Base-by-base conservation (phyloP, 1,140 invertebrate genomes). In the Carposina sasakii region DNA sequence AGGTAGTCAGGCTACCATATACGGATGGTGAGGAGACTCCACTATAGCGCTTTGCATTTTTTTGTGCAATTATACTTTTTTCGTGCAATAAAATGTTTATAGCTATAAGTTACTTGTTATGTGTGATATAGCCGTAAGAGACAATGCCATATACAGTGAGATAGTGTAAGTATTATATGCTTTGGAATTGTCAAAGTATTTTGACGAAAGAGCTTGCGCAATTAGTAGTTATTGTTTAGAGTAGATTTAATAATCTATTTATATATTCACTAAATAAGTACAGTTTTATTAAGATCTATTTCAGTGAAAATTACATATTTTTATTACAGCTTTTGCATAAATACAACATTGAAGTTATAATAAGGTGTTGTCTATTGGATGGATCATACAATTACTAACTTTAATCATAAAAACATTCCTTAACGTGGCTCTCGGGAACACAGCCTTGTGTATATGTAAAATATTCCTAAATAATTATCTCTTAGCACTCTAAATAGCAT, bases 21-120 rank as follows among this genome's bases (percentile, higher is more conserved):
- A 71, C 52, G 47, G 81, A 81, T 54, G 73, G 76, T 5, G 70
- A 81, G 22, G 81, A 84, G 57, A 84, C 81, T 30, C 73, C 75
- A 34, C 76, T 84, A 70, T 84, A 84, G 67, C 77, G 66, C 54
- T 39, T 49, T 15, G 20, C 21, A 34, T 26, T 26, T 39, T 34
- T 10, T 31, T 31, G 34, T 31, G 10, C 17, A 49, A 49, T 49
- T 47, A 47, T 37, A 49, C 48, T 21, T 39, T 67, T 60, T 71
- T 72, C 67, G 71, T 81, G 75, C 73, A 75, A 71, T 73, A 75
- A 73, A 67, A 58, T 68, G 40, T 72, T 71, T 60, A 58, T 60
- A 49, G 21, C 17, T 31, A 15, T 34, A 46, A 22, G 21, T 9
- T 55, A 45, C 30, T 63, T 48, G 45, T 58, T 49, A 30, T 57